Conservation (phyloP, 2,113 vertebrate species). For the Rhinoderma darwinii region DNA sequence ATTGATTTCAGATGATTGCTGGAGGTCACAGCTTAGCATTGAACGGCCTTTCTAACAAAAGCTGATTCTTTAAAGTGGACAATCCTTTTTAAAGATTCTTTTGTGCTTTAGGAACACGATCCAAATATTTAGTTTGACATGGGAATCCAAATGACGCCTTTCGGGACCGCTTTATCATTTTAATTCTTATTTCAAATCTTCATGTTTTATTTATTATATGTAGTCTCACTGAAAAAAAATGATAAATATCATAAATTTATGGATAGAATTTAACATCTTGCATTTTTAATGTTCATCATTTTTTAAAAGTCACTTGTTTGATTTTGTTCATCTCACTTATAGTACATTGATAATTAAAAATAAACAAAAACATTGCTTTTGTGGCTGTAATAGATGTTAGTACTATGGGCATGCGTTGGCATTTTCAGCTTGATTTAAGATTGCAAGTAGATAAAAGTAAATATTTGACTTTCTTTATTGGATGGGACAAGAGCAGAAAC, state of each 20-base stretch:
- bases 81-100: neutral
- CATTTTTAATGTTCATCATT: slow-evolving; percentile 41
- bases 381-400: neutral
- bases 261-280: neutral
- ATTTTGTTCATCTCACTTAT: slow-evolving; percentile 15
- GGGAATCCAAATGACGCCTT: no score
- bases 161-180: neutral
- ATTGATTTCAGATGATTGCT: no score
- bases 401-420: neutral
- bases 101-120: no score
- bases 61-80: neutral
- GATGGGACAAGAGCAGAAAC: neutral
- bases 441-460: neutral
- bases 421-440: neutral
- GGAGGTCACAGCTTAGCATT: no score
- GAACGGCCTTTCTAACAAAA: no score
- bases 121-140: no score
- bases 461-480: neutral
- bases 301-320: neutral
- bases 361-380: neutral
- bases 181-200: neutral
- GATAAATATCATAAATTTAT: slow-evolving; percentile 27
- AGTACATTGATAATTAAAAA: slow-evolving; percentile 32
- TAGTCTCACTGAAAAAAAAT: neutral
- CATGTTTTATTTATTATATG: slow-evolving; percentile 10